Base-by-base conservation (phyloP, 53 echinoderm and acorn worm genomes). In the Henricia sp. region DNA sequence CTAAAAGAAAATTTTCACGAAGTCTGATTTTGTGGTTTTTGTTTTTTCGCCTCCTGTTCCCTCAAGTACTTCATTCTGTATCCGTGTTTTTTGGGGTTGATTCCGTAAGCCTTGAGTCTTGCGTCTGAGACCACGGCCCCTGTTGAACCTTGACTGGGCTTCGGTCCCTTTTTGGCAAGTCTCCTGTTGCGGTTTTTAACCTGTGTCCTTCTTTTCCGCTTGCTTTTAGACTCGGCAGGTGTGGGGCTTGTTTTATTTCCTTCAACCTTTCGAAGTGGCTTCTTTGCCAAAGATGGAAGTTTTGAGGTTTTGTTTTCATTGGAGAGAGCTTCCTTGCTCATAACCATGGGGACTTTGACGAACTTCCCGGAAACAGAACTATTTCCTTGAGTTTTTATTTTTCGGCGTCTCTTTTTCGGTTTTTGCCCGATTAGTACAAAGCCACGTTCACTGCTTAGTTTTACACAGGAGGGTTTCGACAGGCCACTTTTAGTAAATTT, bases 31-130 rank as follows among this genome's bases (percentile, higher is more conserved):
- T 74, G 64, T 48, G 38, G 52, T 40, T 76, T 67, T 16, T 67
- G 40, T 71, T 83, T 86, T 55, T 83, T 83, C 12, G 83, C 83
- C 34, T 91, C 76, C 50, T 68, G 72, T 77, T 89, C 87, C 38
- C 52, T 69, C 52, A 87, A 50, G 68, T 86, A 88, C 52, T 78
- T 87, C 87, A 96, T 91, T 36, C 89, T 84, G 70, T 87, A 95
- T 36, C 35, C 87, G 46, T 92, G 90, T 28, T 94, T 92, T 60
- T 83, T 94, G 14, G 99, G 99, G 59, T 91, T 91, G 25, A 99
- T 72, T 30, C 99, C 99, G 39, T 99, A 99, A 0, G 99, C 99
- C 74, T 84, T 88, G 37, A 99, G 74, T 25, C 99, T 69, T 12
- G 90, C 92, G 27, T 99, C 94, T 0, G 99, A 88, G n/a, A 93